phyloP scores from a whole-genome alignment of 2,113 vertebrate genomes.

The Tursiops truncatus region DNA sequence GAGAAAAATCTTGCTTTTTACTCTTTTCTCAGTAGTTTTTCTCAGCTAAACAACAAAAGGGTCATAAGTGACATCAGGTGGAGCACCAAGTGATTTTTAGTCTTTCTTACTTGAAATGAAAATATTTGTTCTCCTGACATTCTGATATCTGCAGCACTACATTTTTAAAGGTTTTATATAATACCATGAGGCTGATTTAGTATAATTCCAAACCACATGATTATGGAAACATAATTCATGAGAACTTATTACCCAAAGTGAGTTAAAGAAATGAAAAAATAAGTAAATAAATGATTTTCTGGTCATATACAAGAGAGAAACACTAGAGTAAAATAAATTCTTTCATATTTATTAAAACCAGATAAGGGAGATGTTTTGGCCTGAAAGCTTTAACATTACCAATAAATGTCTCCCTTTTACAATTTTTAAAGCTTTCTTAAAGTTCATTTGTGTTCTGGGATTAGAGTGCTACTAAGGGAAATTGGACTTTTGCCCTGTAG shows the following conservation, averaged over 20 bases:
- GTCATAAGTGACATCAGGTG: constrained; percentile 9
- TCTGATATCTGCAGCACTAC: not conserved
- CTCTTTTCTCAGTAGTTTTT: not conserved
- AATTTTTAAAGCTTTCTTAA: constrained; percentile 47
- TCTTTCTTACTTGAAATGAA: constrained; percentile 35
- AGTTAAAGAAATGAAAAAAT: not conserved
- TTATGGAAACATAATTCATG: not conserved
- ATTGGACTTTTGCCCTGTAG: constrained; percentile 54
- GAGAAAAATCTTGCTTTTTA: not conserved
- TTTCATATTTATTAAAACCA: constrained; percentile 37
- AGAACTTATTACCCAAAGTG: not conserved
- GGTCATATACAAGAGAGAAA: not conserved
- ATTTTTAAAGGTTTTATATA: not conserved
- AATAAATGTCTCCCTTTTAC: not conserved
- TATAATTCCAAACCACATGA: not conserved
- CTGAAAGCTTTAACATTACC: not conserved
- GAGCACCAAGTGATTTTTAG: not conserved
- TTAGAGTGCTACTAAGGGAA: constrained; percentile 17
- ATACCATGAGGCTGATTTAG: not conserved
- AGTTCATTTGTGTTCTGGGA: constrained; percentile 37
- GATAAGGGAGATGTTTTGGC: not conserved
- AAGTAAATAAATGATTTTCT: constrained; percentile 42
- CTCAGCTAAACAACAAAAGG: not conserved
- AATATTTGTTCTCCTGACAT: constrained; percentile 21
- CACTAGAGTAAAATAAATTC: not conserved